phyloP scores from a whole-genome alignment of 2,797 vertebrate species.

The Myotis planiceps region DNA sequence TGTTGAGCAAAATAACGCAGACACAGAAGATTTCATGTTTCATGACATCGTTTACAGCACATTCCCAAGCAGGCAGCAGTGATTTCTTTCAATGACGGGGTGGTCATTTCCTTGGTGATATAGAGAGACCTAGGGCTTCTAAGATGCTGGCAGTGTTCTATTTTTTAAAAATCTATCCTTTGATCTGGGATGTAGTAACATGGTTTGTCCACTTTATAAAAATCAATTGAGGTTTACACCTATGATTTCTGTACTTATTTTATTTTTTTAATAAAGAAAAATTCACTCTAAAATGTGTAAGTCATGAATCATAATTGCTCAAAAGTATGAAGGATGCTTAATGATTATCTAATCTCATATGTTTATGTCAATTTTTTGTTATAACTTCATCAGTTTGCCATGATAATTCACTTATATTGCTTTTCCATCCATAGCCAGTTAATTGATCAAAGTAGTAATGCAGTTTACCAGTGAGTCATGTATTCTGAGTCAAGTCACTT shows the following conservation, averaged over 20 bases:
- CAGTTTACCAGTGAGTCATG: neutral
- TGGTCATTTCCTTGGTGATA: neutral
- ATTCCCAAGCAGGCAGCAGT: neutral
- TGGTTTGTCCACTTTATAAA: neutral
- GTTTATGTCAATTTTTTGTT: neutral
- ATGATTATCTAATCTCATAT: neutral
- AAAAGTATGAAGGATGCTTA: neutral
- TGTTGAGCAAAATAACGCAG: neutral
- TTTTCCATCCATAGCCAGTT: neutral
- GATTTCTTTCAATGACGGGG: neutral
- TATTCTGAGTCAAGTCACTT: neutral
- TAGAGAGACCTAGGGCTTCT: neutral
- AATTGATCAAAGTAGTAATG: neutral
- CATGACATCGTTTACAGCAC: neutral
- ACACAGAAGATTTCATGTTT: neutral
- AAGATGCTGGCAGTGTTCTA: rapidly evolving
- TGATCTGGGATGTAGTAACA: neutral
- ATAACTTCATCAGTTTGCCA: neutral
- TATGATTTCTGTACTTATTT: neutral
- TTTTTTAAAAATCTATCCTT: neutral
- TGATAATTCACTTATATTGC: neutral
- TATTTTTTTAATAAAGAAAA: neutral
- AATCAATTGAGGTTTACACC: neutral
- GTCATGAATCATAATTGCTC: neutral
- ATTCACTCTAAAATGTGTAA: neutral